These are phyloP conservation scores for Linurgus olivaceus DNA, from an alignment of 2,797 vertebrate genomes.

Conservation along the genomic window DNA sequence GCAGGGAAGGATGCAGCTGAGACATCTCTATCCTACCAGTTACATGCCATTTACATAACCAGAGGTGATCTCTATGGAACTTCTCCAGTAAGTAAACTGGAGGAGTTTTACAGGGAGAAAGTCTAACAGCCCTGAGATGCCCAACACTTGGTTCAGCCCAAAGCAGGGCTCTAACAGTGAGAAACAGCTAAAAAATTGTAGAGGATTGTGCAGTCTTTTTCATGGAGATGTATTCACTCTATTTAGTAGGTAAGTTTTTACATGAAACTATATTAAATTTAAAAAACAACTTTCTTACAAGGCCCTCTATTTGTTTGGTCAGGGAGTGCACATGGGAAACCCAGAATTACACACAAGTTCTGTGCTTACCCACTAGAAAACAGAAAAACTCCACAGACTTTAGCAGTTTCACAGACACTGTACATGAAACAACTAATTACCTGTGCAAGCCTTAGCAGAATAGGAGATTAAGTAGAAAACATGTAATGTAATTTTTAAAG, in stretches of 20 bases:
- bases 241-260: neutral
- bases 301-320: neutral
- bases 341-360: neutral
- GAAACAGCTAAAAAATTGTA: neutral
- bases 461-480: neutral
- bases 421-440: neutral
- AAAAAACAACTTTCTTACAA: neutral
- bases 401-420: neutral
- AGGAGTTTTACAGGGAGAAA: neutral
- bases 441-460: neutral
- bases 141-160: neutral
- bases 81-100: neutral
- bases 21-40: neutral
- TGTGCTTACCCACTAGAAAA: neutral
- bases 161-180: neutral
- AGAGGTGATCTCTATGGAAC: neutral
- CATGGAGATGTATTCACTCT: neutral
- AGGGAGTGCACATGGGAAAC: neutral
- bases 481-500: neutral
- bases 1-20: neutral
- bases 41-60: neutral
- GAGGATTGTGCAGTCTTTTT: neutral
- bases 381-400: neutral
- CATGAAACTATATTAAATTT: neutral
- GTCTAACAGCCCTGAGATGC: neutral